These are phyloP conservation scores for Lepilemur septentrionalis DNA, from an alignment of 2,797 vertebrate species.

Conservation along the genomic window DNA sequence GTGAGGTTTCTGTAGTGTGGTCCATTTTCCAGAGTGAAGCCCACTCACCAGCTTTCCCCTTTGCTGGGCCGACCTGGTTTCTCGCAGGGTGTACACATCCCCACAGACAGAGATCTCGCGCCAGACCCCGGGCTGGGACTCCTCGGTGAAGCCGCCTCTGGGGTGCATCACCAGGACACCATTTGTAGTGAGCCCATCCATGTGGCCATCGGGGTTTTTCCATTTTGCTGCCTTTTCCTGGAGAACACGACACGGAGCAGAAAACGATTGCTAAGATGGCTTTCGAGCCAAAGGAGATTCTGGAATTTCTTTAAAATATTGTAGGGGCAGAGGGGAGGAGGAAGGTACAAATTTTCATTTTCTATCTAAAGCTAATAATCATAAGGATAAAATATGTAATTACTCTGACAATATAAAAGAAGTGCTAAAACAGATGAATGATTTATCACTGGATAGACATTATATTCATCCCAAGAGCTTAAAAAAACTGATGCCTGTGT, in stretches of 20 bases:
- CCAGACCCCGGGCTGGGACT: constrained; percentile 97
- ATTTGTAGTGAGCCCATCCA: constrained; percentile 98
- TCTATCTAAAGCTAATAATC: neutral
- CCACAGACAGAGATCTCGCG: constrained; percentile 98
- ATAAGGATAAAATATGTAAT: constrained; percentile 2
- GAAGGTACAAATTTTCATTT: neutral
- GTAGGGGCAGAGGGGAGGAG: neutral
- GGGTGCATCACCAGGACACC: constrained; percentile 99
- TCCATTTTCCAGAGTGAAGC: neutral
- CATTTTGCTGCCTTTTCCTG: constrained; percentile 99
- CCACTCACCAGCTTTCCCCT: constrained; percentile 93
- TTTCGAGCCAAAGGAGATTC: neutral
- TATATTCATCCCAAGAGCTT: neutral
- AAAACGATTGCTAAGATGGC: neutral
- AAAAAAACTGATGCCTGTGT: neutral
- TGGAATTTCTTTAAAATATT: neutral
- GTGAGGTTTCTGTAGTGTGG: neutral
- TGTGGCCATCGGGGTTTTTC: constrained; percentile 99
- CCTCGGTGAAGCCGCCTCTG: constrained; percentile 95
- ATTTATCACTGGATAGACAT: neutral
- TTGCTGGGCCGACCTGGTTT: constrained; percentile 97
- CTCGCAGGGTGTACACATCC: constrained; percentile 96
- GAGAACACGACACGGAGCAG: constrained; percentile 34
- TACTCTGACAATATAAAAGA: neutral
- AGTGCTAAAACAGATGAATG: neutral